Conservation (phyloP, 2,797 vertebrate genomes). For the Vireo griseus region DNA sequence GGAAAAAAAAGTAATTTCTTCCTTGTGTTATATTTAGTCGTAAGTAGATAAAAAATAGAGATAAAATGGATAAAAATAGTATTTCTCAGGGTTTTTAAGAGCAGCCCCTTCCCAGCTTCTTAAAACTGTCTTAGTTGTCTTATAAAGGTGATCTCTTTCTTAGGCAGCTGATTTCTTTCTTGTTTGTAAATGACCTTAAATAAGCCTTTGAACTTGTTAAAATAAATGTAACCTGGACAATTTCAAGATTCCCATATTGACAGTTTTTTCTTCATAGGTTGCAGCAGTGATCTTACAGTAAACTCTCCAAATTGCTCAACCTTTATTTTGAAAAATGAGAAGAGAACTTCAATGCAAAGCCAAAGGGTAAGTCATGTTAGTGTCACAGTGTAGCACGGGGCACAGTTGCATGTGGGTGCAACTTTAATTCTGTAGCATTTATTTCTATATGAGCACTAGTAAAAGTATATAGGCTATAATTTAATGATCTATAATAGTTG, state of each 20-base stretch:
- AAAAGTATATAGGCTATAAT: not conserved
- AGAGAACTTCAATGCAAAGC: not conserved
- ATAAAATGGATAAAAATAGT: not conserved
- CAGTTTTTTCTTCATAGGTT: constrained; percentile 7
- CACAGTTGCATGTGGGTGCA: not conserved
- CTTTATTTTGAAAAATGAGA: not conserved
- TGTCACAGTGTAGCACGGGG: not conserved
- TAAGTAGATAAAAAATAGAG: not conserved
- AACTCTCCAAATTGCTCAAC: constrained; percentile 44
- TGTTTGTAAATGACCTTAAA: not conserved
- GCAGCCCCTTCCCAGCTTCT: not conserved
- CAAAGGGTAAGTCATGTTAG: constrained; percentile 3
- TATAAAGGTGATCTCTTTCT: not conserved
- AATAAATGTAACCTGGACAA: not conserved
- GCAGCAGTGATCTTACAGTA: constrained; percentile 3
- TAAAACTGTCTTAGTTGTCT: not conserved
- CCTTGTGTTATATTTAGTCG: not conserved
- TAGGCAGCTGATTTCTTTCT: not conserved
- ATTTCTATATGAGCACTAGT: not conserved
- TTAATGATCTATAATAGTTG: not conserved
- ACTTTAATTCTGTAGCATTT: not conserved
- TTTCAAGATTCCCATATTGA: not conserved
- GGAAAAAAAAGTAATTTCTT: not conserved
- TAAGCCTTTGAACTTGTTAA: not conserved
- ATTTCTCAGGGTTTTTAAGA: not conserved